Evolutionary conservation across 2,113 vertebrate genomes (phyloP).

Genomic region (Pollachius pollachius): DNA sequence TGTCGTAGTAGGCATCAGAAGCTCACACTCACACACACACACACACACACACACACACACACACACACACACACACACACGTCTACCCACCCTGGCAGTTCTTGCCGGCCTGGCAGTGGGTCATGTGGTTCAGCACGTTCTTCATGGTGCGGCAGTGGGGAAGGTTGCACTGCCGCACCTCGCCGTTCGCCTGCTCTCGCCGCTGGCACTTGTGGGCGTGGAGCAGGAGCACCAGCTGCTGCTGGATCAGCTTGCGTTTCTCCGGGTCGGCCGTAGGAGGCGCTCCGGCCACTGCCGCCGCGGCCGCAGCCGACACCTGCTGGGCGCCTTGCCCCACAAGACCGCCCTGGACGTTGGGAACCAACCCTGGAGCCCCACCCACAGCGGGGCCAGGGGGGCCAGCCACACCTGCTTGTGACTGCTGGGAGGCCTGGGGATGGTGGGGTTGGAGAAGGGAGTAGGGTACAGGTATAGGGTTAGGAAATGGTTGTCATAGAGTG

Average conservation of each 20-base stretch:
- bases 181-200: conserved; percentile 93
- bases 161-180: conserved; percentile 93
- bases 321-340: conserved; percentile 71
- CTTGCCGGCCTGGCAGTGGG: conserved; percentile 98
- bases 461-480: too few species aligned
- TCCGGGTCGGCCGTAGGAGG: conserved; percentile 95
- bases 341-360: conserved; percentile 77
- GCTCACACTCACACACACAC: too few species aligned
- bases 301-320: conserved; percentile 56
- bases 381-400: conserved; percentile 55
- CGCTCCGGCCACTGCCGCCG: conserved; percentile 77
- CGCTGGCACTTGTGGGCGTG: conserved; percentile 99
- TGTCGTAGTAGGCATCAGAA: too few species aligned
- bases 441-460: conserved; percentile 14
- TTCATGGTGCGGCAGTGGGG: conserved; percentile 99
- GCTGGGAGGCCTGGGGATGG: conserved; percentile 61
- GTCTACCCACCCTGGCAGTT: conserved; percentile 89
- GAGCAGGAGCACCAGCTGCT: conserved; percentile 94
- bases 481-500: background rate
- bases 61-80: background rate
- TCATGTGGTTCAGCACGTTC: conserved; percentile 99
- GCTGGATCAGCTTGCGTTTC: conserved; percentile 98
- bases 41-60: too few species aligned
- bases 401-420: conserved; percentile 59
- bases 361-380: conserved; percentile 70